These are phyloP conservation scores for Calliscelio sp. DNA, from an alignment of 2,888 invertebrate genomes.

Conservation along the genomic window DNA sequence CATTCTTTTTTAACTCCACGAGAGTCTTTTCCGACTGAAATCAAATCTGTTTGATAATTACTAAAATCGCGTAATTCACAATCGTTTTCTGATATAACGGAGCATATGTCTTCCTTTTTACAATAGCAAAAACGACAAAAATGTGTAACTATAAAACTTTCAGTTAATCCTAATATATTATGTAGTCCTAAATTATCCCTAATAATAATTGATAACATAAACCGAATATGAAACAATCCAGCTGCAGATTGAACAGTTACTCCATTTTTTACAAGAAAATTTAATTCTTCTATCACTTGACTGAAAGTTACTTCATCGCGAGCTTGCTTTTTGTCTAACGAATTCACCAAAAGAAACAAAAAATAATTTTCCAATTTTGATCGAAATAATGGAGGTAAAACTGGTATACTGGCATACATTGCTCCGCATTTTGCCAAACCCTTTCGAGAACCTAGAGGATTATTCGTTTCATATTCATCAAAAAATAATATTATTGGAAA, in stretches of 20 bases:
- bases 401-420: slow-evolving; percentile 16
- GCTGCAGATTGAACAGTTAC: not conserved
- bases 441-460: slow-evolving; percentile 43
- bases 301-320: slow-evolving; percentile 57
- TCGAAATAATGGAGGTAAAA: slow-evolving; percentile 13
- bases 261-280: slow-evolving; percentile 39
- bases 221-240: slow-evolving; percentile 45
- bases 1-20: slow-evolving; percentile 45
- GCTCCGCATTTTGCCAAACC: slow-evolving; percentile 37
- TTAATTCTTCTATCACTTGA: slow-evolving; percentile 68
- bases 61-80: slow-evolving; percentile 8
- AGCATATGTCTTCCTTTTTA: slow-evolving; percentile 42
- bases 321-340: slow-evolving; percentile 31
- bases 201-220: slow-evolving; percentile 63
- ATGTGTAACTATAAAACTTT: slow-evolving; percentile 66
- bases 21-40: not conserved
- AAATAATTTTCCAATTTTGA: slow-evolving; percentile 40
- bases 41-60: slow-evolving; percentile 11
- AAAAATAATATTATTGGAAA: slow-evolving; percentile 38
- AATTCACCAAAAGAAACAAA: slow-evolving; percentile 16
- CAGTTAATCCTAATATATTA: slow-evolving; percentile 65
- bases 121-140: slow-evolving; percentile 74
- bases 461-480: slow-evolving; percentile 47
- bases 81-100: slow-evolving; percentile 51
- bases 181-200: slow-evolving; percentile 75